These are phyloP conservation scores for Drosophila ficusphila DNA, from an alignment of 1,140 invertebrate genomes.

Conservation along the genomic window DNA sequence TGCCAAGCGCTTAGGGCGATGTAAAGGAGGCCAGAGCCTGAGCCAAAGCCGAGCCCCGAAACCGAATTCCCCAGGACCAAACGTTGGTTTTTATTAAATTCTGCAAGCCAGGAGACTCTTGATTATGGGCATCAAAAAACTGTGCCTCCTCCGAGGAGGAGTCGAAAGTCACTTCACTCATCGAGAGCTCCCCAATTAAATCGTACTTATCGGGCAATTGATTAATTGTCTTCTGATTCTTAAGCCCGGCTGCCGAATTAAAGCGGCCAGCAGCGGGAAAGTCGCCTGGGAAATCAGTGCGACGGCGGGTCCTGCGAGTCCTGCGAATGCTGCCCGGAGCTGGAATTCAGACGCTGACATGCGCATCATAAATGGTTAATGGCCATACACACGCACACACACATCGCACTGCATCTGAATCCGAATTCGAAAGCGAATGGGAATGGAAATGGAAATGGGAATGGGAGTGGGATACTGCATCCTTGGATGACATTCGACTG, in stretches of 20 bases:
- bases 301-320: neutral
- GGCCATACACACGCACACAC: constrained; percentile 43
- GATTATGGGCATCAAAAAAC: neutral
- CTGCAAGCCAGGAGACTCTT: neutral
- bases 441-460: too few species aligned
- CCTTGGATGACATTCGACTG: constrained; percentile 14
- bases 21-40: constrained; percentile 10
- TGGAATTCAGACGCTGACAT: constrained; percentile 37
- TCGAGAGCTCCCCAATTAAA: constrained; percentile 36
- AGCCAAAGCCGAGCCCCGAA: neutral
- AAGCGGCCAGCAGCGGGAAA: constrained; percentile 24
- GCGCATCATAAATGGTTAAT: constrained; percentile 77
- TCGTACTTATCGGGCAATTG: constrained; percentile 34
- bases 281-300: constrained; percentile 44
- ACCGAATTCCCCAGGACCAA: too few species aligned
- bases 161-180: constrained; percentile 18
- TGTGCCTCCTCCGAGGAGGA: neutral
- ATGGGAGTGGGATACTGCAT: neutral
- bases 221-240: constrained; percentile 49
- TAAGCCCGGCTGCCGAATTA: constrained; percentile 42
- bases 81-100: constrained; percentile 8
- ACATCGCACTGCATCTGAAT: constrained; percentile 12
- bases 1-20: constrained; percentile 26
- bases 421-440: constrained; percentile 4
- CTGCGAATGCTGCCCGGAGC: constrained; percentile 11